Evolutionary conservation across 1,140 invertebrate species (phyloP).

Genomic region (Neelides sp.): DNA sequence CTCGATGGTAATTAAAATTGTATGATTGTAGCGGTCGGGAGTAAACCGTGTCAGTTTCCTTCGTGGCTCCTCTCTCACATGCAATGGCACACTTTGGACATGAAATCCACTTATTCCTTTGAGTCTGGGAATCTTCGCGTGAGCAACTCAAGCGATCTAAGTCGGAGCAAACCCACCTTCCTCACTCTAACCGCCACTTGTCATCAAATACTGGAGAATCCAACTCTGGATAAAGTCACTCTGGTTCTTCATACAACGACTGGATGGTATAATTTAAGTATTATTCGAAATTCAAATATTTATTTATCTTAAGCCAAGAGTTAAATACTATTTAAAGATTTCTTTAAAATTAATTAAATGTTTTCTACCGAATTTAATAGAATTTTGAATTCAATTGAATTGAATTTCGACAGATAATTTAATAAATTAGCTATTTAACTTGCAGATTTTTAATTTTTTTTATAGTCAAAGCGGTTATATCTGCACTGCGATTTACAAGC

Average conservation of each 20-base stretch:
- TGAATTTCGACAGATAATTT: conserved; percentile 1
- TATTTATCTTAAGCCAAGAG: conserved; percentile 26
- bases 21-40: conserved; percentile 18
- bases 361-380: conserved; percentile 12
- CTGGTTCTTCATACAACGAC: conserved; percentile 31
- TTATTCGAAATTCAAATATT: not conserved
- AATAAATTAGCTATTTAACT: conserved; percentile 8
- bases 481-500: conserved; percentile 67
- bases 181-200: conserved; percentile 25
- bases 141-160: conserved; percentile 29
- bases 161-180: conserved; percentile 19
- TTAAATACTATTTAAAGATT: too few relatives aligned
- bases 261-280: conserved; percentile 29
- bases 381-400: conserved; percentile 12
- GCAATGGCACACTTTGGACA: conserved; percentile 36
- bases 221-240: conserved; percentile 25
- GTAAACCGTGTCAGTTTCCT: conserved; percentile 34
- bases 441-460: conserved; percentile 31
- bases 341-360: too few relatives aligned
- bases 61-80: conserved; percentile 33
- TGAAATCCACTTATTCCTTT: conserved; percentile 34
- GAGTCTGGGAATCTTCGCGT: conserved; percentile 24
- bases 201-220: conserved; percentile 30
- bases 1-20: too few relatives aligned
- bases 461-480: conserved; percentile 70